Percentiles rank a stretch among this genome's conserved stretches.
phyloP scores from a whole-genome alignment of 2,888 invertebrate species.

The Phlogophora meticulosa region DNA sequence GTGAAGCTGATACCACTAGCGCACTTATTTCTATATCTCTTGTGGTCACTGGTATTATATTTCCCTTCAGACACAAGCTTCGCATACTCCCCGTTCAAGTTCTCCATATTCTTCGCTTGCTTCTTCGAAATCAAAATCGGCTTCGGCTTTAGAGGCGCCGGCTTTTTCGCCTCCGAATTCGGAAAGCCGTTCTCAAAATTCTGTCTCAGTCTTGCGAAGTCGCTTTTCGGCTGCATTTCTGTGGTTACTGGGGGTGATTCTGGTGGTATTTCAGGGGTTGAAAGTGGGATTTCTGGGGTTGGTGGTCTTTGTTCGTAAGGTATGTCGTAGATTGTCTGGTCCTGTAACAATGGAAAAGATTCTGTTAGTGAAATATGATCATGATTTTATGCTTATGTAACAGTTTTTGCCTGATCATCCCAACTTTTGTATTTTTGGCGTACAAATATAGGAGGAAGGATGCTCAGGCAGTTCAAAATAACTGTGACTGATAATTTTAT shows the following conservation, averaged over 20 bases:
- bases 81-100: slow-evolving; percentile 61
- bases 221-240: slow-evolving; percentile 25
- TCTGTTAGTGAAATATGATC: not conserved
- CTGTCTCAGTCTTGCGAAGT: slow-evolving; percentile 80
- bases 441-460: too few species aligned
- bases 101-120: slow-evolving; percentile 66
- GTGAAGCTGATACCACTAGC: slow-evolving; percentile 66
- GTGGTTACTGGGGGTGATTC: not conserved
- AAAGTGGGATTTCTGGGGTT: slow-evolving; percentile 41
- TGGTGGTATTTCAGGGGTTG: not conserved
- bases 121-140: slow-evolving; percentile 71
- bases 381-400: too few species aligned
- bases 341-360: slow-evolving; percentile 74
- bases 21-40: slow-evolving; percentile 68
- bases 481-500: too few species aligned
- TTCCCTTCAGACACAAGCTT: slow-evolving; percentile 75
- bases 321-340: slow-evolving; percentile 83
- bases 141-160: slow-evolving; percentile 67
- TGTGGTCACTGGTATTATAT: slow-evolving; percentile 77
- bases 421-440: too few species aligned
- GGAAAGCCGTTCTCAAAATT: slow-evolving; percentile 79
- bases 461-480: too few species aligned
- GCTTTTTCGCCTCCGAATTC: slow-evolving; percentile 56
- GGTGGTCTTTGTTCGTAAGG: slow-evolving; percentile 72
- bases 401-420: too few species aligned